phyloP scores from a whole-genome alignment of 2,797 vertebrate species.

The Typhlichthys eigenmanni region DNA sequence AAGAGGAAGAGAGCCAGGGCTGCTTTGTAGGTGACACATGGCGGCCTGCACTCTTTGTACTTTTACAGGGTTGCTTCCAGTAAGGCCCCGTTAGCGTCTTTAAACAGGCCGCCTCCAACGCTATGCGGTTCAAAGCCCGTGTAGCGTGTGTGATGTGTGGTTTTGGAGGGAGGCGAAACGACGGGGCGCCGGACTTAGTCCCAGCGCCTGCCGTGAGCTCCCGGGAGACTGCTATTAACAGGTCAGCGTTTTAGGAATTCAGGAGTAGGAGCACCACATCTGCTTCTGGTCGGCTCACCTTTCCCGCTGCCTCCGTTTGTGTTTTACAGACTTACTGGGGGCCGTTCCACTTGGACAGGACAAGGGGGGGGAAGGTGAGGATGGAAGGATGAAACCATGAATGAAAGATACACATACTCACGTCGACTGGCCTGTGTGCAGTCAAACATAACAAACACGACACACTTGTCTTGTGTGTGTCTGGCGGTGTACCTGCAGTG shows the following conservation, averaged over 20 bases:
- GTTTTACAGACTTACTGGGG: constrained; percentile 76
- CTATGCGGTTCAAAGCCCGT: constrained; percentile 55
- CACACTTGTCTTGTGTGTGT: not conserved
- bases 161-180: not conserved
- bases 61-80: constrained; percentile 72
- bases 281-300: constrained; percentile 56
- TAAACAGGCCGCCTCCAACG: constrained; percentile 24
- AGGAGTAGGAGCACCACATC: constrained; percentile 61
- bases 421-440: not conserved
- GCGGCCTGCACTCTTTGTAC: constrained; percentile 71
- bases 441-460: not conserved
- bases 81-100: constrained; percentile 47
- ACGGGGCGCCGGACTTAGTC: constrained; percentile 6
- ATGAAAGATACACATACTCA: not conserved
- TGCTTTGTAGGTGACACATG: constrained; percentile 17
- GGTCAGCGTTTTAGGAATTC: constrained; percentile 63
- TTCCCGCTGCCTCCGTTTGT: constrained; percentile 48
- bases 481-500: constrained; percentile 34
- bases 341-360: constrained; percentile 73
- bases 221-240: constrained; percentile 59
- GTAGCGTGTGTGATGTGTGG: no score
- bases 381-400: constrained; percentile 13
- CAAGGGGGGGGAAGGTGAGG: constrained; percentile 59
- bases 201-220: constrained; percentile 59
- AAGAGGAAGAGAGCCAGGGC: not conserved